phyloP scores from a whole-genome alignment of 1,140 invertebrate genomes.

The Chironomus striatipennis region DNA sequence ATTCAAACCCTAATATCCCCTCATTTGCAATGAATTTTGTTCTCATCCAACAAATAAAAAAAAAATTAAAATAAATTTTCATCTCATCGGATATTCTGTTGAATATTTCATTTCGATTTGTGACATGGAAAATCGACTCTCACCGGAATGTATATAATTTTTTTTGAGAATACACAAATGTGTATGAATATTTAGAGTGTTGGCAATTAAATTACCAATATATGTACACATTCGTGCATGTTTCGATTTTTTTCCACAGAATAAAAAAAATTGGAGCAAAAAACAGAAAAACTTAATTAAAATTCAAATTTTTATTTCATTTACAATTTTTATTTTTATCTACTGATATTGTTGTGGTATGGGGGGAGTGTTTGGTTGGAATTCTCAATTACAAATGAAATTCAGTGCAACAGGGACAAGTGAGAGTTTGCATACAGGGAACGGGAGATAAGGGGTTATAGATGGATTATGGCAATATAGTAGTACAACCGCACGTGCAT shows the following conservation, averaged over 20 bases:
- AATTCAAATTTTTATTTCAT: constrained; percentile 5
- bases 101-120: constrained; percentile 19
- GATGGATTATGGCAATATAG: too few relatives aligned
- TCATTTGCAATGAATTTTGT: too few relatives aligned
- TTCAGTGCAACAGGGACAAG: too few relatives aligned
- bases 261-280: not conserved
- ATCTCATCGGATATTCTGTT: constrained; percentile 9
- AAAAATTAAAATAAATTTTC: constrained; percentile 10
- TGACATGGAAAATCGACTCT: not conserved
- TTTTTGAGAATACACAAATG: too few relatives aligned
- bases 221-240: too few relatives aligned
- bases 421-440: not conserved
- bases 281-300: constrained; percentile 4
- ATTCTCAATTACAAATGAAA: too few relatives aligned
- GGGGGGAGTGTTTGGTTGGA: too few relatives aligned
- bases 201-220: constrained; percentile 11
- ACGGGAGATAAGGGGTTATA: not conserved
- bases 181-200: not conserved
- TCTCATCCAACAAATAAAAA: not conserved
- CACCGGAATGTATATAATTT: not conserved
- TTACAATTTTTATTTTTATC: too few relatives aligned
- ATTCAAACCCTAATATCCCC: too few relatives aligned
- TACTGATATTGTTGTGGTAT: too few relatives aligned
- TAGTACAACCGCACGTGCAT: not conserved
- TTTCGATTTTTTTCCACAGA: not conserved